Evolutionary conservation across 2,888 invertebrate genomes (phyloP).

Genomic region (Platycheirus albimanus): DNA sequence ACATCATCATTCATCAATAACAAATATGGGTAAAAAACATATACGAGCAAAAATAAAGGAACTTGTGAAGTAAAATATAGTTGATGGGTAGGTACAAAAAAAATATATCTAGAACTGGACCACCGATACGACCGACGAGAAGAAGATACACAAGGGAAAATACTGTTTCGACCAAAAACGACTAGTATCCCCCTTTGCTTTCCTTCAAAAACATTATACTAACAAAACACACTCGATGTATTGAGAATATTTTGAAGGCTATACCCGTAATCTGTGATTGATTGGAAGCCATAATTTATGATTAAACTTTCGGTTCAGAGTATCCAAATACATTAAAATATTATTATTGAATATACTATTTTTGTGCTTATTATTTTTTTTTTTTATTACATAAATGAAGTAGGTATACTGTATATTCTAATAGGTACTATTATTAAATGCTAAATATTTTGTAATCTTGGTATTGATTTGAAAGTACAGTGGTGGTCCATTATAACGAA

Average conservation of each 20-base stretch:
- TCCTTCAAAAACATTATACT: slow-evolving; percentile 6
- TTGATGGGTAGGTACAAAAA: background rate
- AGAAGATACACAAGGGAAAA: background rate
- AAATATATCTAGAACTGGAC: background rate
- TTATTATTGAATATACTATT: slow-evolving; percentile 18
- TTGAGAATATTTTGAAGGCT: slow-evolving; percentile 40
- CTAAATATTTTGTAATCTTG: too few relatives aligned
- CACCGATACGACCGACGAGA: background rate
- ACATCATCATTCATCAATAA: slow-evolving; percentile 68
- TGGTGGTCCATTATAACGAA: too few relatives aligned
- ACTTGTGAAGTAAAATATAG: background rate
- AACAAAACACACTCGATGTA: slow-evolving; percentile 9
- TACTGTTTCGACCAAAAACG: slow-evolving; percentile 3
- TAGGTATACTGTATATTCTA: too few relatives aligned
- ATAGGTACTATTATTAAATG: too few relatives aligned
- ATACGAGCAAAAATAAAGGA: slow-evolving; percentile 1
- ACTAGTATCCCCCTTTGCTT: background rate
- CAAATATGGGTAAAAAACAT: slow-evolving; percentile 11
- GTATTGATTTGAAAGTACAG: too few relatives aligned
- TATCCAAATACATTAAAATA: slow-evolving; percentile 35
- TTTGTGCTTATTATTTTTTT: slow-evolving; percentile 1
- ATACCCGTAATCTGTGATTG: slow-evolving; percentile 63
- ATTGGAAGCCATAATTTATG: slow-evolving; percentile 71
- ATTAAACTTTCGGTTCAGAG: slow-evolving; percentile 54
- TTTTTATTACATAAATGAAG: too few relatives aligned